Evolutionary conservation across 2,888 invertebrate genomes (phyloP).

Genomic region (Endotricha flammealis): DNA sequence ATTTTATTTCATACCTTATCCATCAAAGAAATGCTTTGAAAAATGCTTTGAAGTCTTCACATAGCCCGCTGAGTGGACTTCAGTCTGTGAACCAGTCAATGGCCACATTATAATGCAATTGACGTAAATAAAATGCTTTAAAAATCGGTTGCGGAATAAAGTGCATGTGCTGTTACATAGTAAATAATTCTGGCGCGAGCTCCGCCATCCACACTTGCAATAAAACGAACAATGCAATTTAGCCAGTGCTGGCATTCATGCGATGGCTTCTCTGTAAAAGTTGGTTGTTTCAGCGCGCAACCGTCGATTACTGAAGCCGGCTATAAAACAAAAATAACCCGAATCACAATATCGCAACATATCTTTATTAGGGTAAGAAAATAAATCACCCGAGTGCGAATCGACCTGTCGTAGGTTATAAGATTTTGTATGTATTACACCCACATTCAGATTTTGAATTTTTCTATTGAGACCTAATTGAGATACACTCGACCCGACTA

Average conservation of each 20-base stretch:
- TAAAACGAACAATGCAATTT: slow-evolving; percentile 76
- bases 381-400: too few species aligned
- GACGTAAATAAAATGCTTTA: slow-evolving; percentile 43
- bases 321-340: slow-evolving; percentile 37
- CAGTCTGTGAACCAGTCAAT: too few species aligned
- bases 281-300: slow-evolving; percentile 38
- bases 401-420: too few species aligned
- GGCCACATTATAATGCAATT: too few species aligned
- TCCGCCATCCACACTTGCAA: slow-evolving; percentile 65
- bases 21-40: too few species aligned
- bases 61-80: too few species aligned
- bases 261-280: slow-evolving; percentile 56
- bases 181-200: slow-evolving; percentile 71
- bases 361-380: slow-evolving; percentile 29
- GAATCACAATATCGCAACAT: slow-evolving; percentile 32
- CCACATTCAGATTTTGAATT: too few species aligned
- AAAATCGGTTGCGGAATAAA: slow-evolving; percentile 62
- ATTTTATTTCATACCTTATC: too few species aligned
- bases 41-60: too few species aligned
- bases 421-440: too few species aligned
- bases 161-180: slow-evolving; percentile 70
- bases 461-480: too few species aligned
- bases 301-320: slow-evolving; percentile 41
- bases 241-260: slow-evolving; percentile 65
- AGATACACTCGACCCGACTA: too few species aligned